Evolutionary conservation across 2,113 vertebrate species (phyloP).

Genomic region (Dicaeum eximium): DNA sequence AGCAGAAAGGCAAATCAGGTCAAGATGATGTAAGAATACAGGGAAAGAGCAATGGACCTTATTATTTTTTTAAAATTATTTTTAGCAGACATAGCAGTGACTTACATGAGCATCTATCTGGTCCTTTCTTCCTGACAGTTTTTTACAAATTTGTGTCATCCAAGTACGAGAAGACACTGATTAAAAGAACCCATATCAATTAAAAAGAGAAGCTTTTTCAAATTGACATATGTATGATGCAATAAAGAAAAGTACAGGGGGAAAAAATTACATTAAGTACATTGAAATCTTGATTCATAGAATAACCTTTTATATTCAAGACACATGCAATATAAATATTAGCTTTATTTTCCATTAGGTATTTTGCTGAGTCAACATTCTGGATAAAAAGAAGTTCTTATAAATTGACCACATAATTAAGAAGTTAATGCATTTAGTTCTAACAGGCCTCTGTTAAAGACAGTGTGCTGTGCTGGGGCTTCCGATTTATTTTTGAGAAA

Average conservation of each 20-base stretch:
- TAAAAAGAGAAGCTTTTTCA: background rate
- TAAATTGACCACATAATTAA: background rate
- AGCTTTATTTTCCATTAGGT: background rate
- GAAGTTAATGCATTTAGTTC: background rate
- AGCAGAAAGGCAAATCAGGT: background rate
- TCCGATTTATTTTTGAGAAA: background rate
- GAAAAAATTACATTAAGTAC: background rate
- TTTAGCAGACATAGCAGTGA: background rate
- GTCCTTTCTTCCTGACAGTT: background rate
- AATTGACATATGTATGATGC: accelerated
- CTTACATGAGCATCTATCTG: background rate
- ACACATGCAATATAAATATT: background rate
- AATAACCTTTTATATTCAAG: background rate
- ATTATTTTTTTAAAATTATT: background rate
- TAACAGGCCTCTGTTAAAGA: background rate
- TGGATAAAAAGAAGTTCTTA: background rate
- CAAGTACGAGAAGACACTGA: background rate
- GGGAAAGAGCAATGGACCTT: background rate
- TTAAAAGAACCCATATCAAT: background rate
- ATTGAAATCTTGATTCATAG: background rate
- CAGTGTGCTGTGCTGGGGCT: accelerated
- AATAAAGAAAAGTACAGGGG: background rate
- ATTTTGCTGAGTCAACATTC: background rate
- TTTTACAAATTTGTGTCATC: background rate
- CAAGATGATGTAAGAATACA: background rate